A percentile compares a stretch with the other conserved stretches of the same genome.
phyloP scores from a whole-genome alignment of 2,113 vertebrate genomes.

The Colossoma macropomum region DNA sequence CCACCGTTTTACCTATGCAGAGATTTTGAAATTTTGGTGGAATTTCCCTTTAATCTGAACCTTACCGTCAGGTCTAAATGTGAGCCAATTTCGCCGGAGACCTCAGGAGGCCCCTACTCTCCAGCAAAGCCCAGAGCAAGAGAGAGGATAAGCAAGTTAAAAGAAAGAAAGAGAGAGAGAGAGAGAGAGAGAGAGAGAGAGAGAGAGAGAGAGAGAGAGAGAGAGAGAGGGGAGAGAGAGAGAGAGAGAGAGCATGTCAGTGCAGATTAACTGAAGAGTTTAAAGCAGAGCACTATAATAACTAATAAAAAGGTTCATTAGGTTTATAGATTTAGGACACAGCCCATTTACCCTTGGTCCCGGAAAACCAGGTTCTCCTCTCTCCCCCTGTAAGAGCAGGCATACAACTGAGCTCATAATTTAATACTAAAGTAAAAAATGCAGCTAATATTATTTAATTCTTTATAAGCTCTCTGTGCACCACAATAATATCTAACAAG shows the following conservation, averaged over 20 bases:
- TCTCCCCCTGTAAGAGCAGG: conserved; percentile 52
- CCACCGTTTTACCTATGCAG: too few relatives aligned
- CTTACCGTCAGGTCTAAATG: conserved; percentile 79
- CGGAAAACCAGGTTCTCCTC: conserved; percentile 52
- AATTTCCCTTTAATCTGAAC: not conserved
- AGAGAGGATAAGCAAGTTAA: not conserved
- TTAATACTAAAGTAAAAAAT: not conserved
- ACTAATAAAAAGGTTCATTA: not conserved
- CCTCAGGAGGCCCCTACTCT: conserved; percentile 78
- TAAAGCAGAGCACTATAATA: not conserved
- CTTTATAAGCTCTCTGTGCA: not conserved
- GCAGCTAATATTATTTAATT: not conserved
- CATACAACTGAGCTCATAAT: not conserved
- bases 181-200: not conserved
- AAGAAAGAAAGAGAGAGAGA: not conserved
- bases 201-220: not conserved
- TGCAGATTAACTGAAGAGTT: not conserved
- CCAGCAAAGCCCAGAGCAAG: conserved; percentile 76
- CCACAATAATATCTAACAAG: not conserved
- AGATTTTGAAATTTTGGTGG: too few relatives aligned
- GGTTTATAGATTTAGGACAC: not conserved
- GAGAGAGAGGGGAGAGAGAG: not conserved
- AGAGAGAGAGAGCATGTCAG: not conserved
- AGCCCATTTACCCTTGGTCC: conserved; percentile 39
- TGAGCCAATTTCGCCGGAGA: conserved; percentile 77